Evolutionary conservation across 1,140 invertebrate species (phyloP), one percentile per base, ranked within the genome.

Genomic region (Vanessa tameamea): DNA sequence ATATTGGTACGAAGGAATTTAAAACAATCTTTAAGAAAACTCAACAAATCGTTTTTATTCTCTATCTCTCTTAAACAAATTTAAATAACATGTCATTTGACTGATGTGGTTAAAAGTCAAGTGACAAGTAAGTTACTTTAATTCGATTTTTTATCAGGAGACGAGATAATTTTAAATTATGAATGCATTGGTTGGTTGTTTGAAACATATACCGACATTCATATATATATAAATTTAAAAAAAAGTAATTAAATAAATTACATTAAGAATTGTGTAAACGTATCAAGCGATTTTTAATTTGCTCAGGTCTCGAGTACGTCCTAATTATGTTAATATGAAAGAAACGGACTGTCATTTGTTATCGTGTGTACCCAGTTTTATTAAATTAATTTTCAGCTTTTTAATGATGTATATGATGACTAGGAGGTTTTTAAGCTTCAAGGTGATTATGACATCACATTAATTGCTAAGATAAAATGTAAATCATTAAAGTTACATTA

Each of bases 261-360:
- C 57, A 57, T 23, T 26, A 68, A 57, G 16, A 47, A 47, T 57
- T 69, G 53, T 69, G 65, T 73, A 68, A 68, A 73, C 65, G 65
- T 47, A 63, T 50, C 16, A 67, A 31, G 31, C 64, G 26, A 68
- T 68, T 64, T 61, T 64, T 68, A 47, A 43, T 65, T 81, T 80
- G 79, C 76, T 78, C 78, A 80, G 72, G 71, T 75, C 73, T 69
- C 69, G 78, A 82, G 76, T 78, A 78, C 77, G 81, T 84, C 81
- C 76, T 77, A 63, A 73, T 73, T 68, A 68, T 43, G 57, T 73
- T 73, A 61, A 68, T 73, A 73, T 43, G 37, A 68, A 53, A 43
- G 20, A 61, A 20, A 47, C 9, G 47, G 12, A 16, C 64, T 51
- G 64, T 64, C 67, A 66, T 72, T 20, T 8, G 57, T 57, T 43